phyloP scores from a whole-genome alignment of 1,140 invertebrate genomes.

The Chlorops oryzae region DNA sequence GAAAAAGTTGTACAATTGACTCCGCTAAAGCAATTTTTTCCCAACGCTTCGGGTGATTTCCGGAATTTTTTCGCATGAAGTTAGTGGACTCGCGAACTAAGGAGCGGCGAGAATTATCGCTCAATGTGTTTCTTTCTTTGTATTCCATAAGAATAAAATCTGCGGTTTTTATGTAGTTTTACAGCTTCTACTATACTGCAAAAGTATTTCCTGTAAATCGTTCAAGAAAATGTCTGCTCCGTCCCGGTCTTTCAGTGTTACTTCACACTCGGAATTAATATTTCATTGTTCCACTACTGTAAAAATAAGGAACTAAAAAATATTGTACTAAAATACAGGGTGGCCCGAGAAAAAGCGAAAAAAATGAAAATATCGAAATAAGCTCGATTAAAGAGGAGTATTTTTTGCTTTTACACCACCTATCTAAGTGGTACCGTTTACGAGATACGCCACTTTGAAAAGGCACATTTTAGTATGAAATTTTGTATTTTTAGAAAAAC shows the following conservation, averaged over 20 bases:
- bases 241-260: not conserved
- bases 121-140: not conserved
- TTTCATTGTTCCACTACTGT: too few species aligned
- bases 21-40: not conserved
- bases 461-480: too few species aligned
- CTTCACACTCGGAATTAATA: not conserved
- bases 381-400: too few species aligned
- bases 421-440: too few species aligned
- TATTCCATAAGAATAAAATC: constrained; percentile 1
- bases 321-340: too few species aligned
- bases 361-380: too few species aligned
- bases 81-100: not conserved
- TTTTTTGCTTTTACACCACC: too few species aligned
- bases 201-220: not conserved
- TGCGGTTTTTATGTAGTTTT: not conserved
- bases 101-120: not conserved
- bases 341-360: too few species aligned
- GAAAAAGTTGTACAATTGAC: not conserved
- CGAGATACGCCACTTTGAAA: too few species aligned
- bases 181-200: not conserved
- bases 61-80: not conserved
- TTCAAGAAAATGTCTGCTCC: not conserved
- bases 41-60: not conserved
- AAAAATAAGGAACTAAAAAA: too few species aligned
- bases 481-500: too few species aligned